Conservation (phyloP, 2,113 vertebrate species). For the Sceloporus undulatus region DNA sequence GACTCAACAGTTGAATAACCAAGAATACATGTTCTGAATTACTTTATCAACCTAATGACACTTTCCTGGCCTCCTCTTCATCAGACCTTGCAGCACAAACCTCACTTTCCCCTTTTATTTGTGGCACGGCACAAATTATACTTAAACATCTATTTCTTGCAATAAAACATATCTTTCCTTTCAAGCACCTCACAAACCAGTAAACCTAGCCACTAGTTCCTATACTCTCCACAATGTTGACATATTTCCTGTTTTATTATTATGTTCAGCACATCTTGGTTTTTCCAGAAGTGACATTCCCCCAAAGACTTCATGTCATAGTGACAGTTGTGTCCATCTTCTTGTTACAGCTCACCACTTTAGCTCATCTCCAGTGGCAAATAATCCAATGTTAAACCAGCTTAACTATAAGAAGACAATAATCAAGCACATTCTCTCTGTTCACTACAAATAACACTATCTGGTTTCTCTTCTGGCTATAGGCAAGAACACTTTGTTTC, state of each 20-base stretch:
- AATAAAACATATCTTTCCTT: background rate
- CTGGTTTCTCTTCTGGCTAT: background rate
- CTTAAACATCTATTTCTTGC: background rate
- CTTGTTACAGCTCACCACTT: background rate
- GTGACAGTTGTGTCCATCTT: background rate
- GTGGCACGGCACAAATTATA: background rate
- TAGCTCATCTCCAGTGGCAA: background rate
- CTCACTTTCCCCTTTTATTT: background rate
- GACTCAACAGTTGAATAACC: background rate
- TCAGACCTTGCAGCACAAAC: background rate
- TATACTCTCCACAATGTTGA: background rate
- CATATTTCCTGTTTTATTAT: background rate
- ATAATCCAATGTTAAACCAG: background rate
- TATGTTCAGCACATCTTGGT: background rate
- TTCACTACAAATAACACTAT: background rate
- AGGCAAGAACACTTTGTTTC: background rate
- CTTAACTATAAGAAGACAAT: background rate
- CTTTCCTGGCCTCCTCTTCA: background rate
- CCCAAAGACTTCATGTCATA: background rate
- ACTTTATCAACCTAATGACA: background rate
- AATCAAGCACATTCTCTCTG: background rate
- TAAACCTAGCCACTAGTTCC: background rate
- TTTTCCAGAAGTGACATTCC: background rate
- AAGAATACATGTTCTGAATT: background rate
- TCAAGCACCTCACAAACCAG: background rate